Conservation (phyloP, 2,888 invertebrate species). For the Scelioninae gen. 1 region DNA sequence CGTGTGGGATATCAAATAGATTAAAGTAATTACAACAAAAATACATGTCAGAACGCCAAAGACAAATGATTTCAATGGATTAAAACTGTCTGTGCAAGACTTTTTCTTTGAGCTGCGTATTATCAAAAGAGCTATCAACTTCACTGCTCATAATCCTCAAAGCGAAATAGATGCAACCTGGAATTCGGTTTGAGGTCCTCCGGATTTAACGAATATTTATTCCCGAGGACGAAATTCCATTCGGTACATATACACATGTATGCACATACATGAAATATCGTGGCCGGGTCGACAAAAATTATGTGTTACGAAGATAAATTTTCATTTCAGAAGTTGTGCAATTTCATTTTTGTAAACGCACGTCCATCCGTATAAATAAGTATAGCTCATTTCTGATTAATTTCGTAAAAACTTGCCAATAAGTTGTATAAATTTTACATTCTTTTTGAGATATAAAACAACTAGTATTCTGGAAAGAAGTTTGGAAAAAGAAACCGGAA, state of each 20-base stretch:
- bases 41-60: not conserved
- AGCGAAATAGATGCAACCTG: conserved; percentile 54
- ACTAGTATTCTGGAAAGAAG: too few species aligned
- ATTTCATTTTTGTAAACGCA: not conserved
- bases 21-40: not conserved
- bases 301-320: conserved; percentile 26
- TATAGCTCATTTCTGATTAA: too few species aligned
- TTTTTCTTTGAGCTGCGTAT: conserved; percentile 45
- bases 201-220: conserved; percentile 64
- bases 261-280: conserved; percentile 11
- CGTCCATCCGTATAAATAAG: not conserved
- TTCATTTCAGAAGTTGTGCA: not conserved
- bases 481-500: too few species aligned
- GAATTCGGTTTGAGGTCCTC: conserved; percentile 48
- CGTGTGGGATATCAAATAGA: too few species aligned
- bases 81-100: conserved; percentile 37
- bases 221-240: conserved; percentile 41
- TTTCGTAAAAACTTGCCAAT: too few species aligned
- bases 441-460: too few species aligned
- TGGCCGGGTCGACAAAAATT: conserved; percentile 25
- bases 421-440: too few species aligned
- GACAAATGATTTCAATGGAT: conserved; percentile 44
- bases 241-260: conserved; percentile 23
- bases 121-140: conserved; percentile 57
- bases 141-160: conserved; percentile 55